Conservation (phyloP, 2,113 vertebrate genomes). For the Struthio camelus region DNA sequence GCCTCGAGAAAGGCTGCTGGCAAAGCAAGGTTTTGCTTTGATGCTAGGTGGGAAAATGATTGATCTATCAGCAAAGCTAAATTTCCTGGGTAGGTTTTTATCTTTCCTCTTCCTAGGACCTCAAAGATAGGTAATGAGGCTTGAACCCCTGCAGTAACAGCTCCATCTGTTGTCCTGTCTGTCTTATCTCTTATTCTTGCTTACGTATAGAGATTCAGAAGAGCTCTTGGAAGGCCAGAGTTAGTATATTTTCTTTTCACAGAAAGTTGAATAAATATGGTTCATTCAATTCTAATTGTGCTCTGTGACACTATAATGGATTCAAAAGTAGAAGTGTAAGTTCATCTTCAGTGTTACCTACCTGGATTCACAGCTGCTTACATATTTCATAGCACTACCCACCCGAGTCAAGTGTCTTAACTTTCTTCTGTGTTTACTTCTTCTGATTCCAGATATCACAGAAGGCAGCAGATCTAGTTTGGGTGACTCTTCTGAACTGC, state of each 20-base stretch:
- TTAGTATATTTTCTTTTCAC: neutral
- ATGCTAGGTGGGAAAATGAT: neutral
- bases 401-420: neutral
- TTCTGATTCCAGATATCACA: neutral
- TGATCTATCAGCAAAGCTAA: neutral
- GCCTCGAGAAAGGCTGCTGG: neutral
- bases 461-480: neutral
- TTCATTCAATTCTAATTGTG: neutral
- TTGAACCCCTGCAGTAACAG: neutral
- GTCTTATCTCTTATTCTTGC: neutral
- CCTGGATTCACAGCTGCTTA: neutral
- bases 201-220: neutral
- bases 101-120: neutral
- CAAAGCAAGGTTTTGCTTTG: neutral
- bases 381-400: neutral
- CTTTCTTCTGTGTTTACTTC: neutral
- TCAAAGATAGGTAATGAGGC: neutral
- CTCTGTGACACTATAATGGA: accelerated
- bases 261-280: neutral
- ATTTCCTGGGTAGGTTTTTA: neutral
- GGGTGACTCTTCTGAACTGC: neutral
- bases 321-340: neutral
- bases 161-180: neutral
- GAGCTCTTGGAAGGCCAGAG: neutral
- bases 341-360: neutral